These are phyloP conservation scores for Heliocidaris erythrogramma DNA, from an alignment of 35 echinoderm and acorn worm genomes.

Conservation along the genomic window DNA sequence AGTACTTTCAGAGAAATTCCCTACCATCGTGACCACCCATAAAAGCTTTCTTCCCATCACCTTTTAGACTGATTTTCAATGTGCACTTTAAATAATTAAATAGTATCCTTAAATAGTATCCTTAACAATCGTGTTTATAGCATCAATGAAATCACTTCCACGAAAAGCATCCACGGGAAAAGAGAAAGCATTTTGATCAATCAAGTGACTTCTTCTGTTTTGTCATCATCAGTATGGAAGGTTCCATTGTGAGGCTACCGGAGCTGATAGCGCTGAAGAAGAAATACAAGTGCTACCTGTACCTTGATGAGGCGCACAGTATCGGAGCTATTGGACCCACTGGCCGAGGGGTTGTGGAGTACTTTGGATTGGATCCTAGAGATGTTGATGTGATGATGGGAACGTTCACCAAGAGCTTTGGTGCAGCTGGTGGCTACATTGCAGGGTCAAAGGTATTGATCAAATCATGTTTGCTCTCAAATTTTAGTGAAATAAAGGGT, in stretches of 20 bases:
- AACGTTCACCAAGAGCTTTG: constrained; percentile 97
- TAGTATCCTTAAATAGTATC: too few species aligned
- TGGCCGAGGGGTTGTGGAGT: constrained; percentile 86
- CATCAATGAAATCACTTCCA: too few species aligned
- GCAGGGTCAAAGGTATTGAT: neutral
- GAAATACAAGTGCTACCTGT: constrained; percentile 94
- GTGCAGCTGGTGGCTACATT: constrained; percentile 85
- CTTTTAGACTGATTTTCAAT: too few species aligned
- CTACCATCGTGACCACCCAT: too few species aligned
- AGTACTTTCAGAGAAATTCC: too few species aligned
- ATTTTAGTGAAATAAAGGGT: too few species aligned
- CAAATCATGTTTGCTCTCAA: neutral
- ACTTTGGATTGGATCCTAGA: constrained; percentile 80
- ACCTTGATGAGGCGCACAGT: constrained; percentile 94
- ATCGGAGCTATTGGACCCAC: constrained; percentile 83
- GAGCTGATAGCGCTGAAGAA: constrained; percentile 85
- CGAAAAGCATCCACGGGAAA: too few species aligned
- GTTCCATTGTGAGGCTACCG: constrained; percentile 77
- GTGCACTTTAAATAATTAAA: too few species aligned
- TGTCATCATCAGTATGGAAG: constrained; percentile 76
- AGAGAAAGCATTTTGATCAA: too few species aligned
- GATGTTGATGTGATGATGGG: constrained; percentile 97
- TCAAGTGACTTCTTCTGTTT: neutral
- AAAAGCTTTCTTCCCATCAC: too few species aligned
- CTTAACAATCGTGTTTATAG: too few species aligned